These are phyloP conservation scores for Chlamydotis undulata DNA, from an alignment of 2,113 vertebrate genomes.

Conservation along the genomic window DNA sequence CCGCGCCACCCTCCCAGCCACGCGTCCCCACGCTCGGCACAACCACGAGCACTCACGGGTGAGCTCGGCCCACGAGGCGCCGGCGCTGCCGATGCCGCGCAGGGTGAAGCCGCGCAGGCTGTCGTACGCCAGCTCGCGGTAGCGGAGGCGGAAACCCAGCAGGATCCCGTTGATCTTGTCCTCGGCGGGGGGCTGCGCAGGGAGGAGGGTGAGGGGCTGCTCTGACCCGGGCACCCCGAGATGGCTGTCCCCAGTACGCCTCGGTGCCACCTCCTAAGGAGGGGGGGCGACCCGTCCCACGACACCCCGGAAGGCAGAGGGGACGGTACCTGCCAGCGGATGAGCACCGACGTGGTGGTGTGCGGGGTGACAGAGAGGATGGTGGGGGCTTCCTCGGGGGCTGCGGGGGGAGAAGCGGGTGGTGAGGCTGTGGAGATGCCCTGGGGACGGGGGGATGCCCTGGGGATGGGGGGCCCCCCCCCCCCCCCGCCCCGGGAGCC, in stretches of 20 bases:
- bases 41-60: constrained; percentile 78
- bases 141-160: constrained; percentile 91
- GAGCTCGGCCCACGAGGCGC: constrained; percentile 86
- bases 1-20: not conserved
- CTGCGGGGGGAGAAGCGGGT: constrained; percentile 52
- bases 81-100: constrained; percentile 72
- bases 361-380: constrained; percentile 92
- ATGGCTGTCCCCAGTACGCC: rapidly evolving
- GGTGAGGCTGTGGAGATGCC: not conserved
- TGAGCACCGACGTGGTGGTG: constrained; percentile 93
- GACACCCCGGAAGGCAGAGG: rapidly evolving
- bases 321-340: constrained; percentile 90
- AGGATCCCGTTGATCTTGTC: constrained; percentile 96
- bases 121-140: constrained; percentile 89
- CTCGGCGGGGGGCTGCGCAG: constrained; percentile 83
- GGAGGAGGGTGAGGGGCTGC: not conserved
- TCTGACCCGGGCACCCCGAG: not conserved
- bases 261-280: not conserved
- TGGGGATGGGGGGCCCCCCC: not conserved
- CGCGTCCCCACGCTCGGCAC: rapidly evolving
- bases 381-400: constrained; percentile 87
- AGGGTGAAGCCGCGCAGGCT: constrained; percentile 81
- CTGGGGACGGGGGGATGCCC: not conserved
- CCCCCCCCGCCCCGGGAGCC: not conserved
- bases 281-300: not conserved